Base-by-base conservation (phyloP, 1,140 invertebrate species). In the Drosophila micromelanica region DNA sequence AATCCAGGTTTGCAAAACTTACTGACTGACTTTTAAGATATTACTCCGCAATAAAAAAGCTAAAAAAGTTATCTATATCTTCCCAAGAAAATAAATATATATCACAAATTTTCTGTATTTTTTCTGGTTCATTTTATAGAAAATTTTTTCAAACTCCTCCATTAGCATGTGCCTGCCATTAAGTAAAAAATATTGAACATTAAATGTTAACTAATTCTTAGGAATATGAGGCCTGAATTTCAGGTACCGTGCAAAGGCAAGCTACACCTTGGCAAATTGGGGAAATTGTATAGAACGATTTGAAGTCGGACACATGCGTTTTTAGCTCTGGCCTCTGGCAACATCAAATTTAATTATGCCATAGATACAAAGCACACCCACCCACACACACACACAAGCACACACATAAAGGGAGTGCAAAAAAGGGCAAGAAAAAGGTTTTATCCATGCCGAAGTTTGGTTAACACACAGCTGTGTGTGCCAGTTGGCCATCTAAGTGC, bases 261-360 rank as follows among this genome's bases (percentile, higher is more conserved):
- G 71, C 70, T 49, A 71, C 65, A 63, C 35, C 67, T 43, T 73
- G 37, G 43, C 51, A 55, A 64, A 72, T 64, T 80, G 61, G 6
- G 61, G 38, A 76, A 72, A 65, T 60, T 74, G 40, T 52, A 32
- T 54, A 43, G 37, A 54, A 32, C 38, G 73, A 27, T 77, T 70
- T 43, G 9, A 17, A 9, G 43, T 37, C 37, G 52, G 51, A 42
- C 70, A 59, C 57, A 62, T 56, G 70, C 55, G 40, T 42, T 69
- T 55, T 61, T 45, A 40, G 27, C 73, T 55, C 8, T 35, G 0
- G 57, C 40, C 81, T 32, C 35, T 45, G 65, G 81, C 70, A 42
- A 82, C 75, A 89, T 82, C 51, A 87, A 86, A 86, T 87, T 86
- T 82, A 86, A 86, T 87, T 86, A 87, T 89, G 71, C 84, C 68